Conservation (phyloP, 2,113 vertebrate genomes). For the Sialia sialis region DNA sequence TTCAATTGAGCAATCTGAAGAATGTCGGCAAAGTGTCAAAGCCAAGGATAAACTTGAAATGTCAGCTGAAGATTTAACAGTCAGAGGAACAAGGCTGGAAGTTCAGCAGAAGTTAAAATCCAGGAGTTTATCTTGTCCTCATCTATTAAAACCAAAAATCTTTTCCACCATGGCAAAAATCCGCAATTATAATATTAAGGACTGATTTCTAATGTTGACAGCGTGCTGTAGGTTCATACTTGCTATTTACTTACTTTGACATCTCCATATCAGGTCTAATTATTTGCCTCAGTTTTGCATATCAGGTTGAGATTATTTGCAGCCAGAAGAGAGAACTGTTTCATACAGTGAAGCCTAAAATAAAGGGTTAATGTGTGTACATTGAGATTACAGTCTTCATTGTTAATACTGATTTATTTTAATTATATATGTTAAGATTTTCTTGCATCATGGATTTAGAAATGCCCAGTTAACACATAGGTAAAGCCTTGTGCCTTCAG, state of each 20-base stretch:
- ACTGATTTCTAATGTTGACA: conserved; percentile 65
- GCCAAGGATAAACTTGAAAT: not conserved
- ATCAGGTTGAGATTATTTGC: not conserved
- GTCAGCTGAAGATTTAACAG: not conserved
- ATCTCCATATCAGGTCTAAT: not conserved
- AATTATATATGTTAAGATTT: not conserved
- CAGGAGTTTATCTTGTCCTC: not conserved
- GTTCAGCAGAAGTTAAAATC: conserved; percentile 63
- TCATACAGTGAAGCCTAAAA: not conserved
- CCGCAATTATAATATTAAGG: conserved; percentile 87
- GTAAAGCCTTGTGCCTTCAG: conserved; percentile 14
- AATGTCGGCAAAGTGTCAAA: not conserved
- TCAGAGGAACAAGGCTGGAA: conserved; percentile 65
- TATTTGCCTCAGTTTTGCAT: not conserved
- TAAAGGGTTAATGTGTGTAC: not conserved
- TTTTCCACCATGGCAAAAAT: conserved; percentile 60
- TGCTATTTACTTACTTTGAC: not conserved
- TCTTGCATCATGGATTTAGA: conserved; percentile 37
- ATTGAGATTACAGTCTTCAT: not conserved
- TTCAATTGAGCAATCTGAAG: not conserved
- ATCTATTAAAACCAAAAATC: conserved; percentile 16
- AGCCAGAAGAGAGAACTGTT: not conserved
- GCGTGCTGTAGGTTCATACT: not conserved
- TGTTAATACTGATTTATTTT: conserved; percentile 36
- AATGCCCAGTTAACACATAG: not conserved